Evolutionary conservation across 2,888 invertebrate genomes (phyloP), one percentile per base, ranked within the genome.

Genomic region (Prosapia bicincta): DNA sequence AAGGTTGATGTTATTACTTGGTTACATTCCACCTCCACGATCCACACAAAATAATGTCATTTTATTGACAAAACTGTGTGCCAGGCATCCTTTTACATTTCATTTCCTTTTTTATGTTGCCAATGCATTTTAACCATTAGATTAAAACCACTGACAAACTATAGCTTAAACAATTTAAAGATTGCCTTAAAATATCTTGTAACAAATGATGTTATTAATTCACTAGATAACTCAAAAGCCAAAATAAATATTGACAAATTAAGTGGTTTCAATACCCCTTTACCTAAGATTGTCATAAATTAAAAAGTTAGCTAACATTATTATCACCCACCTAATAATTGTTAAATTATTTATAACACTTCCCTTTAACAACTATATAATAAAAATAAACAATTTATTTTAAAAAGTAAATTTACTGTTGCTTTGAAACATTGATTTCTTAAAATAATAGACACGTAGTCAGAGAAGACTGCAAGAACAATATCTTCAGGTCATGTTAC

Each of bases 111-210:
- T 20, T 13, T 2, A 20, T 20, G n/a, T 20, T 38, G 20, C 54
- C 54, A 20, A 20, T 54, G 5, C 9, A 54, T 54, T 20, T 54
- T 54, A 54, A 54, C 54, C 54, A 9, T 20, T 20, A 13, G n/a
- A 54, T 54, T 54, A 54, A 54, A 54, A 54, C 20, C n/a, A 54
- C 54, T 20, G 54, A 3, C 54, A 54, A 54, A 54, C 54, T 54
- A 54, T 54, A 54, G 54, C 54, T 54, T 54, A 54, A 54, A 54
- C 54, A 54, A 54, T 54, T 54, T 54, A 54, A n/a, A 54, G 54
- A 54, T 54, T 54, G 54, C 54, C 54, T 54, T 54, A 20, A 54
- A 54, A 20, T 20, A 20, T 54, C 3, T 54, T 54, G n/a, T n/a
- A 54, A 20, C 7, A 54, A 10, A 20, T 20, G 20, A 54, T 2